These are phyloP conservation scores for Corythornis cristatus DNA, from an alignment of 2,113 vertebrate species.

Conservation along the genomic window DNA sequence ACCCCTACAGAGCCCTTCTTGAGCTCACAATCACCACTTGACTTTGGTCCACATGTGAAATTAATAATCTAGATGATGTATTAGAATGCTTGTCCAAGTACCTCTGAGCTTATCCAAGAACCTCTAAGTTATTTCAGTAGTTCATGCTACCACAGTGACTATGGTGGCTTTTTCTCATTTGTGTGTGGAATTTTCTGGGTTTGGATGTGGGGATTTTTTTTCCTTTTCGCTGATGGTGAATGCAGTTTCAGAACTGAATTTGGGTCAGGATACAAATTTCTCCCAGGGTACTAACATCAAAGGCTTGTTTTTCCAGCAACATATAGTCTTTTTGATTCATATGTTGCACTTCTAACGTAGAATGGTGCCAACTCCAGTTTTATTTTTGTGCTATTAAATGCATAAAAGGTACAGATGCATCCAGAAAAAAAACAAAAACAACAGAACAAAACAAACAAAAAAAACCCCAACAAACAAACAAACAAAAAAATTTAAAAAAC, in stretches of 20 bases:
- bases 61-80: background rate
- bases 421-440: background rate
- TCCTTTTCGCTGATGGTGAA: background rate
- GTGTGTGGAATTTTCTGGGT: background rate
- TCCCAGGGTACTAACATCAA: rapidly evolving
- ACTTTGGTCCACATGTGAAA: background rate
- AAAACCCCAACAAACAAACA: no score
- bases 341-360: background rate
- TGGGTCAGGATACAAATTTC: background rate
- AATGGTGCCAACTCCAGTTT: background rate
- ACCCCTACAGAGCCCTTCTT: background rate
- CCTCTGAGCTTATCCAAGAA: background rate
- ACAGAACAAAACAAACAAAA: no score
- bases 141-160: background rate
- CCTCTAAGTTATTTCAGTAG: background rate
- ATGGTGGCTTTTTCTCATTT: background rate
- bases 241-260: background rate
- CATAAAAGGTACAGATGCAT: background rate
- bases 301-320: background rate
- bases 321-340: background rate
- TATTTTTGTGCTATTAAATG: background rate
- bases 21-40: background rate
- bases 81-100: background rate
- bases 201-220: background rate
- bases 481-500: no score